phyloP scores from a whole-genome alignment of 2,113 vertebrate species.

The Bufo bufo region DNA sequence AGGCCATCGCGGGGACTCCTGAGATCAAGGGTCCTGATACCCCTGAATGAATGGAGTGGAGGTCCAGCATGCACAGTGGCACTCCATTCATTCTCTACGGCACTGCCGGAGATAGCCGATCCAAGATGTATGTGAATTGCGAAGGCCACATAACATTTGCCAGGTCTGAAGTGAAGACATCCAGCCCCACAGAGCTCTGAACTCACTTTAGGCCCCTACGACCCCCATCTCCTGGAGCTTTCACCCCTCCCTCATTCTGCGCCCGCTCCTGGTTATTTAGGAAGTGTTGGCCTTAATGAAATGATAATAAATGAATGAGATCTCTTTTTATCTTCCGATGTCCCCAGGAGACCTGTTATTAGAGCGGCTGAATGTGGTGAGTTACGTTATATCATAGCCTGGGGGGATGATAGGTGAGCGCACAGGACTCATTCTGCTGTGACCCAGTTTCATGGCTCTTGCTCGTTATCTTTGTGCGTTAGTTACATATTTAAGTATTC shows the following conservation, averaged over 20 bases:
- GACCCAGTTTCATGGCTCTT: background rate
- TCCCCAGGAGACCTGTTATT: background rate
- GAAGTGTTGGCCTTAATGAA: background rate
- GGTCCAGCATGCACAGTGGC: too few species aligned
- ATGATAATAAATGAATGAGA: background rate
- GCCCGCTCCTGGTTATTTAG: background rate
- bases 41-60: too few species aligned
- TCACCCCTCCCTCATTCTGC: background rate
- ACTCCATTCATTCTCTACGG: too few species aligned
- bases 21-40: too few species aligned
- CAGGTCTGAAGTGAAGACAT: too few species aligned
- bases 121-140: too few species aligned
- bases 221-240: background rate
- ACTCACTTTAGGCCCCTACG: too few species aligned
- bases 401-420: background rate
- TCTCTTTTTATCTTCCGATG: background rate
- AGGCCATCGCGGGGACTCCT: too few species aligned
- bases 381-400: background rate
- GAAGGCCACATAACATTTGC: too few species aligned
- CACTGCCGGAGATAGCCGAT: too few species aligned
- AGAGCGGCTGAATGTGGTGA: slow-evolving; percentile 2
- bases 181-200: background rate
- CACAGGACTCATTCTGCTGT: background rate
- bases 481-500: background rate
- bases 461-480: background rate